Evolutionary conservation across 2,888 invertebrate genomes (phyloP), one percentile per base, ranked within the genome.

Genomic region (Drosophila eohydei): DNA sequence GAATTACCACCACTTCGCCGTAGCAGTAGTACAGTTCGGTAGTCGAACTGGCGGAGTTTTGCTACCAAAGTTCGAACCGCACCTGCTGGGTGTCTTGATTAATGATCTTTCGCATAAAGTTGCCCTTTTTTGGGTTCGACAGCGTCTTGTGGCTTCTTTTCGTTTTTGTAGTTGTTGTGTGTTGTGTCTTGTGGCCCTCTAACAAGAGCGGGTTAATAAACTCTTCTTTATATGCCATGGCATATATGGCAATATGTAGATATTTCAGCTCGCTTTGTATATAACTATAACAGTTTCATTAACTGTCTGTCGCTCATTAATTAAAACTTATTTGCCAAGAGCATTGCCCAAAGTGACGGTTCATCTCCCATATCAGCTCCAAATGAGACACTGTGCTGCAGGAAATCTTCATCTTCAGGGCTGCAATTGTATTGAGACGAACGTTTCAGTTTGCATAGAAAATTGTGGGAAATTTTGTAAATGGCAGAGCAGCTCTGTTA

Each of bases 241-340:
- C 78, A 67, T 73, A 85, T 85, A 88, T 88, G 86, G 81, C 71
- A 76, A 80, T 83, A 80, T 71, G 71, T 71, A 43, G 48, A 71
- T 60, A 71, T 72, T 58, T 63, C 70, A 66, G 30, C n/a, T 75
- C 69, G 28, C 55, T 74, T 74, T 66, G 52, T 63, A 61, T 70
- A 78, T 78, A 88, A 85, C 88, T 80, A 88, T 88, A 85, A 88
- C 86, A 85, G 86, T 88, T 87, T 86, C 87, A 88, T 89, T 86
- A 87, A 80, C 80, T 79, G 78, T 75, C 74, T 71, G 63, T 80
- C 65, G 60, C 70, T 71, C 88, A 86, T 86, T 86, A 86, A 86
- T 86, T 86, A 86, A 86, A 86, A 88, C 84, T 81, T 89, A 75
- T 88, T 81, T 59, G 72, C 76, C 76, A 61, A 63, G 58, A 78